Percentiles rank a stretch among this genome's conserved stretches.
phyloP scores from a whole-genome alignment of 2,888 invertebrate species.

The Phania funesta region DNA sequence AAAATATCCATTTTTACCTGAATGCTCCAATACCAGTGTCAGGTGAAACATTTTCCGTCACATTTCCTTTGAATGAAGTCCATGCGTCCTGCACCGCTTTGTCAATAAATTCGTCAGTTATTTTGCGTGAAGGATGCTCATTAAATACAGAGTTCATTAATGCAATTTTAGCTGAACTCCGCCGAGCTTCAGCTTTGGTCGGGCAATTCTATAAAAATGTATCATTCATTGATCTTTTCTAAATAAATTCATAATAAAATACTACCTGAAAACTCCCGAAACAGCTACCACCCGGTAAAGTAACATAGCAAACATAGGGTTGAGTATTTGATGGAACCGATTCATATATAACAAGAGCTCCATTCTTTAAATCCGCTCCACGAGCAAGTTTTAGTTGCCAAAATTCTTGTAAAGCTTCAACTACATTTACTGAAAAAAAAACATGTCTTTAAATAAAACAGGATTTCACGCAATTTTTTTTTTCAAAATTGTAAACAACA shows the following conservation, averaged over 20 bases:
- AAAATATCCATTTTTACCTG: no score
- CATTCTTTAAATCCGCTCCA: constrained; percentile 91
- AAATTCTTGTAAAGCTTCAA: constrained; percentile 97
- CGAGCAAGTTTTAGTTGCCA: constrained; percentile 98
- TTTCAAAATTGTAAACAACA: no score
- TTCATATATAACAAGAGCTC: constrained; percentile 96
- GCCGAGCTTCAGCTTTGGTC: constrained; percentile 95
- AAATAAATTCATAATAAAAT: no score
- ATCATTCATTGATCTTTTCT: neutral
- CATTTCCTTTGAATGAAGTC: constrained; percentile 88
- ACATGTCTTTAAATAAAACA: neutral
- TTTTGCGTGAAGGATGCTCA: constrained; percentile 95
- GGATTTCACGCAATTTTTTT: no score
- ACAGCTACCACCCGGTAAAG: constrained; percentile 96
- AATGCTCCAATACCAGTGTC: constrained; percentile 88
- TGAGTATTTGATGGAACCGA: constrained; percentile 94
- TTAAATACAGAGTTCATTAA: constrained; percentile 98
- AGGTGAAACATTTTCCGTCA: constrained; percentile 84
- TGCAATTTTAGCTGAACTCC: constrained; percentile 97
- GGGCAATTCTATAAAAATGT: constrained; percentile 88
- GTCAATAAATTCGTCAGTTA: constrained; percentile 96
- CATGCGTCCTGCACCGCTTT: constrained; percentile 96
- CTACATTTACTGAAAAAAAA: constrained; percentile 89
- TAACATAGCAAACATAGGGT: constrained; percentile 97
- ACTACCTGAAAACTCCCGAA: constrained; percentile 97